These are phyloP conservation scores for Desmophyllum pertusum DNA, from an alignment of 92 coral and sea anemone species.

Conservation along the genomic window DNA sequence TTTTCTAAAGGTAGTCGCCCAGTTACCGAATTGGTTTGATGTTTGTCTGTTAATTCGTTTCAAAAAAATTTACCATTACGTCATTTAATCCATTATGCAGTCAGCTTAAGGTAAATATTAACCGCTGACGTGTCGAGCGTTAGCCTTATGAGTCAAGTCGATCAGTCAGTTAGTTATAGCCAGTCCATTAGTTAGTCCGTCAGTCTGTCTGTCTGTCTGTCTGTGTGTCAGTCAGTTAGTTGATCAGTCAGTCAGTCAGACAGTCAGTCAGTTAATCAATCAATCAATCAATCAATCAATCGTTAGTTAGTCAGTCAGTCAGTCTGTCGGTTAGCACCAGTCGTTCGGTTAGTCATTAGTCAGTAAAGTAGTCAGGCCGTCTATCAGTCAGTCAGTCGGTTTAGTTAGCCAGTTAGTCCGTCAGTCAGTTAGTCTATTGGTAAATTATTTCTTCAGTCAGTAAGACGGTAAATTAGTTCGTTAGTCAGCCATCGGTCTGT, in stretches of 20 bases:
- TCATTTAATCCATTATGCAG: background rate
- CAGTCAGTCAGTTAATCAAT: too few species aligned
- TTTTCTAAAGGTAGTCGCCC: too few species aligned
- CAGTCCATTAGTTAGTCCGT: slow-evolving; percentile 9
- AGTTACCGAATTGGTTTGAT: too few species aligned
- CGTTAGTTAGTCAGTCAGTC: slow-evolving; percentile 15
- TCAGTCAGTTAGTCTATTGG: background rate
- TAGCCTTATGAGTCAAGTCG: too few species aligned
- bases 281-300: background rate
- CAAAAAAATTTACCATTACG: background rate
- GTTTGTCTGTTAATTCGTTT: background rate
- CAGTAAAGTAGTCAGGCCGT: too few species aligned
- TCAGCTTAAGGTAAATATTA: background rate
- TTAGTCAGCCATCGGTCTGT: too few species aligned
- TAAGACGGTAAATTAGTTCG: background rate
- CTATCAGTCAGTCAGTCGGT: too few species aligned
- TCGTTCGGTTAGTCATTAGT: too few species aligned
- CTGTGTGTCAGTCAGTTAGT: background rate
- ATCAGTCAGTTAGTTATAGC: slow-evolving; percentile 6
- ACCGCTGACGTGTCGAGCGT: too few species aligned
- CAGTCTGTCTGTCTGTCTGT: background rate
- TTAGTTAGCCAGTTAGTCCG: background rate
- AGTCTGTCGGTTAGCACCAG: background rate
- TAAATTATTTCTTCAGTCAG: background rate
- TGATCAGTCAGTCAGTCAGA: background rate